Evolutionary conservation across 2,113 vertebrate genomes (phyloP).

Genomic region (Chascanopsetta lugubris): DNA sequence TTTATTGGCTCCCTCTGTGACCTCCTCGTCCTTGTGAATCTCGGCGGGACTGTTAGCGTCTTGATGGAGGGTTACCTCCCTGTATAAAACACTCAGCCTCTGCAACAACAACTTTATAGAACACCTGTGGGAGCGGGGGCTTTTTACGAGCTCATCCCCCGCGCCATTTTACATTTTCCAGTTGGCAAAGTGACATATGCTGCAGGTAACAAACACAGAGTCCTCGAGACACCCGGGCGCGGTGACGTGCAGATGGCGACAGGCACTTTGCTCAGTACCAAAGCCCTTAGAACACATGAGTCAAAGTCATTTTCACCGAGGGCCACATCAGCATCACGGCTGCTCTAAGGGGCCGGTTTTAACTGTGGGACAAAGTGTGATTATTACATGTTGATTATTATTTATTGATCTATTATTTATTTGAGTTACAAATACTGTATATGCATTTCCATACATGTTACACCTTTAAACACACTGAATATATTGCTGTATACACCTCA

Average conservation of each 20-base stretch:
- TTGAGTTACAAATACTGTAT: no score
- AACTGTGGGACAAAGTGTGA: no score
- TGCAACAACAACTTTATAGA: constrained; percentile 75
- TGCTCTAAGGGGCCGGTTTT: no score
- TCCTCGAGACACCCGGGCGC: constrained; percentile 41
- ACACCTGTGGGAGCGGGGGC: constrained; percentile 66
- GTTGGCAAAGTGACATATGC: constrained; percentile 76
- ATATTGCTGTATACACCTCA: no score
- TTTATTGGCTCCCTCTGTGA: constrained; percentile 61
- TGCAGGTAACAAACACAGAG: constrained; percentile 66
- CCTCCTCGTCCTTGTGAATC: constrained; percentile 70
- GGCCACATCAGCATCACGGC: no score
- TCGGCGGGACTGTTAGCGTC: constrained; percentile 53
- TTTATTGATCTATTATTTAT: no score
- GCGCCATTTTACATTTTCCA: constrained; percentile 75
- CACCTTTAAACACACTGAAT: no score
- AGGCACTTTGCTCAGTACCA: constrained; percentile 17
- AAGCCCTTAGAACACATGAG: constrained; percentile 24
- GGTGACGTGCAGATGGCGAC: constrained; percentile 40
- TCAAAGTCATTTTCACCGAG: no score
- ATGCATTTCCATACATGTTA: no score
- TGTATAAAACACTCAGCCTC: constrained; percentile 70
- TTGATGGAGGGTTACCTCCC: constrained; percentile 70
- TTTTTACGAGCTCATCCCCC: constrained; percentile 65
- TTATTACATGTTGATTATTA: no score